Conservation (phyloP, 2,888 invertebrate genomes). For the Mythimna impura region DNA sequence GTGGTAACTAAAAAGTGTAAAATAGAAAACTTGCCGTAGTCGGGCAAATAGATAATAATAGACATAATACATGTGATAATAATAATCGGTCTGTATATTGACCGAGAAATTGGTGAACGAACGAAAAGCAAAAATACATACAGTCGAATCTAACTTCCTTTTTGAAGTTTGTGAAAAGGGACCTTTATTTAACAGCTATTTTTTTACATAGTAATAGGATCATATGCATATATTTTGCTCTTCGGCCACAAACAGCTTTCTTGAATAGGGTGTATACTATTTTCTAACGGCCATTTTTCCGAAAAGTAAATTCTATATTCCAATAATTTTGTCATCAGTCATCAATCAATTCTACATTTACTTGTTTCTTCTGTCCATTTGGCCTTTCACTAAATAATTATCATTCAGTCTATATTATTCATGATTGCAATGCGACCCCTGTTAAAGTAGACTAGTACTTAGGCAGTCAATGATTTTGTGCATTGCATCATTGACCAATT, state of each 20-base stretch:
- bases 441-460: slow-evolving; percentile 13
- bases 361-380: not conserved
- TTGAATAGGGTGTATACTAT: not conserved
- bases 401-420: slow-evolving; percentile 1
- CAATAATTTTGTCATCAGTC: not conserved
- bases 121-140: too few relatives aligned
- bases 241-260: not conserved
- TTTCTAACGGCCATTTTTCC: not conserved
- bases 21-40: too few relatives aligned
- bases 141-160: too few relatives aligned
- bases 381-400: not conserved
- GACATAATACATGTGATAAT: too few relatives aligned
- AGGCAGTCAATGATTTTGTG: slow-evolving; percentile 24
- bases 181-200: too few relatives aligned
- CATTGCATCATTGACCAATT: slow-evolving; percentile 38
- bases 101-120: too few relatives aligned
- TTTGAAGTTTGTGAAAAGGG: too few relatives aligned
- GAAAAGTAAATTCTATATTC: not conserved
- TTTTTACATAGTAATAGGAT: not conserved
- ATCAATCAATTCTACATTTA: not conserved
- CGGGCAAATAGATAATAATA: too few relatives aligned
- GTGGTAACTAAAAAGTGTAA: too few relatives aligned
- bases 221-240: not conserved
- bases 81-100: too few relatives aligned
- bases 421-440: slow-evolving; percentile 12